Base-by-base conservation (phyloP, 2,113 vertebrate species). In the Chamaetylas fuelleborni region DNA sequence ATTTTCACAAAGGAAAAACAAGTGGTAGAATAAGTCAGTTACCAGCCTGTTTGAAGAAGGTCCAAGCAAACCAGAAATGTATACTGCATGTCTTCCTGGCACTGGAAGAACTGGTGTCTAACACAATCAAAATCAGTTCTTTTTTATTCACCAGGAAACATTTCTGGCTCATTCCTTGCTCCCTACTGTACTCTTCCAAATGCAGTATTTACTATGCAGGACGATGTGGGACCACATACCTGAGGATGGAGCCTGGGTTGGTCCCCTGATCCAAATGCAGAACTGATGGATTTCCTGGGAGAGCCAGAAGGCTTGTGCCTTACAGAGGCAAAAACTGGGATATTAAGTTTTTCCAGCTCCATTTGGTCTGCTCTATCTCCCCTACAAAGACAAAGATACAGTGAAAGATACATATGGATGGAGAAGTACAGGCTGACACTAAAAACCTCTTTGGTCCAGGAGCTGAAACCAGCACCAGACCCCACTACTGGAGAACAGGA, bases 11-110 rank as follows among this genome's bases (percentile, higher is more conserved):
- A 94, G 78, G 72, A 93, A 82, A 86, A 78, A 25, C 82, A 96
- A 95, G 79, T 61, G 64, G 83, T 61, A 82, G 79, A 92, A 5
- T 90, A 94, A 95, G 80, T 90, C 51, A n/a, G 74, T 94, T 91
- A 91, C 77, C 91, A 92, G 86, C 84, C 89, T 80, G 60, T 95
- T 94, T 95, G 91, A 97, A 93, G 91, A 92, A 47, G 66, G 82
- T 93, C 94, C 94, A 95, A 78, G 70, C 28, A 51, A 89, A 74
- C 76, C 61, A 84, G 95, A 79, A 95, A 93, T 34, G 65, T 36
- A 88, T 81, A 81, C 50, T 84, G 67, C 33, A 34, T 25, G 69
- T 64, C 51, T 58, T 74, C 54, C 90, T 95, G 93, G 95, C 95
- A 62, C 73, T 5, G 19, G 56, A 62, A 94, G 38, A 67, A 19